phyloP scores from a whole-genome alignment of 2,888 invertebrate genomes.

The Drosophila formosana region DNA sequence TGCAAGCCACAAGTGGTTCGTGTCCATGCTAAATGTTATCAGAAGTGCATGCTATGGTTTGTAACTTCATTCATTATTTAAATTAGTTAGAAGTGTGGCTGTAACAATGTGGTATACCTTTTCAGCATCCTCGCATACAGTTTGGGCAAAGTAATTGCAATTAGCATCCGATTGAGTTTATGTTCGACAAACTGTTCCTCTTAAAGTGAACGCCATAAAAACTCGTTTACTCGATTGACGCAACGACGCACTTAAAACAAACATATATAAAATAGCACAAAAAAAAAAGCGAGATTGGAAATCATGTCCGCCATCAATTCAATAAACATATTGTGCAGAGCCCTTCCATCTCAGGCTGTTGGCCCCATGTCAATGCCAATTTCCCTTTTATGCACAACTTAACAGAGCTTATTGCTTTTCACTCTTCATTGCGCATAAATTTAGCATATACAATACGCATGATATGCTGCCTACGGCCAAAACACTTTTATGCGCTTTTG shows the following conservation, averaged over 20 bases:
- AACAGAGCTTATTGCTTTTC: slow-evolving; percentile 78
- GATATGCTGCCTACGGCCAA: slow-evolving; percentile 41
- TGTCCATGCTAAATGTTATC: no score
- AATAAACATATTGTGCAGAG: slow-evolving; percentile 52
- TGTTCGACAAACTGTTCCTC: no score
- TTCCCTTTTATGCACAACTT: slow-evolving; percentile 78
- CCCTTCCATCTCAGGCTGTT: slow-evolving; percentile 1
- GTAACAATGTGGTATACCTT: no score
- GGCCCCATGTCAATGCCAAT: slow-evolving; percentile 68
- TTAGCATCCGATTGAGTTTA: no score
- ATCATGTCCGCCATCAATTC: slow-evolving; percentile 44
- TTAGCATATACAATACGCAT: slow-evolving; percentile 67
- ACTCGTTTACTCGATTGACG: slow-evolving; percentile 11
- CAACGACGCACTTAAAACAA: slow-evolving; percentile 5
- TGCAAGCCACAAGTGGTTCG: no score
- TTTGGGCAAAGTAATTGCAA: no score
- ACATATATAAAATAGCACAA: not conserved
- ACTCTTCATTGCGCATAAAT: slow-evolving; percentile 79
- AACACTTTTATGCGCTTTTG: slow-evolving; percentile 18
- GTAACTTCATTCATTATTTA: no score
- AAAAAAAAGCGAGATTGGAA: not conserved
- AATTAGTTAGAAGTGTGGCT: no score
- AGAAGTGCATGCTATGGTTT: no score
- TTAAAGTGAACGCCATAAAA: no score
- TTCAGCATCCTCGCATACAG: no score